A percentile compares a stretch with the other conserved stretches of the same genome.
phyloP scores from a whole-genome alignment of 2,113 vertebrate species.

The Damaliscus lunatus region DNA sequence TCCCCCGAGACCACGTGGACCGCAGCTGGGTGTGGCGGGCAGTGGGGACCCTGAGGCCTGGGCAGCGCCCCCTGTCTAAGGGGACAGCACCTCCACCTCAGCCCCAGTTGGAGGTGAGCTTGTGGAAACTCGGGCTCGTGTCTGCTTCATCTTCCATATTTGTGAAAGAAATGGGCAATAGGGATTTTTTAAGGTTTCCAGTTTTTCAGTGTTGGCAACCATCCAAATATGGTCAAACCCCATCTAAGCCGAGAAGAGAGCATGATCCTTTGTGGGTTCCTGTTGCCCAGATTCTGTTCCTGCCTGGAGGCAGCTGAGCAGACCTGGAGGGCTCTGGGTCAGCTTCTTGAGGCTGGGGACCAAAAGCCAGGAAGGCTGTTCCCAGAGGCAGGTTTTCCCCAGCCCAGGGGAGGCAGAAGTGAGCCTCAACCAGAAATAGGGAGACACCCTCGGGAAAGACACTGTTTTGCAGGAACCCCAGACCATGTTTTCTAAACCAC shows the following conservation, averaged over 20 bases:
- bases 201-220: neutral
- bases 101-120: neutral
- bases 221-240: neutral
- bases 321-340: neutral
- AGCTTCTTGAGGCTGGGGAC: neutral
- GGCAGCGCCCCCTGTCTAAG: neutral
- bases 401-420: neutral
- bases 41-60: neutral
- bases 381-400: neutral
- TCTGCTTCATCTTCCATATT: neutral
- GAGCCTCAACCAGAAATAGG: neutral
- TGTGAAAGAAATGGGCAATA: neutral
- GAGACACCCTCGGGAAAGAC: neutral
- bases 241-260: too few species aligned
- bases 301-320: neutral
- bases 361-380: neutral
- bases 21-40: rapidly evolving
- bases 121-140: neutral
- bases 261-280: neutral
- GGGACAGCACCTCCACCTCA: neutral
- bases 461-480: neutral
- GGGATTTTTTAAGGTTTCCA: neutral
- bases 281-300: neutral
- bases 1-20: rapidly evolving
- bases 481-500: neutral